phyloP scores from a whole-genome alignment of 2,888 invertebrate genomes.

The Pristionchus japonicus region DNA sequence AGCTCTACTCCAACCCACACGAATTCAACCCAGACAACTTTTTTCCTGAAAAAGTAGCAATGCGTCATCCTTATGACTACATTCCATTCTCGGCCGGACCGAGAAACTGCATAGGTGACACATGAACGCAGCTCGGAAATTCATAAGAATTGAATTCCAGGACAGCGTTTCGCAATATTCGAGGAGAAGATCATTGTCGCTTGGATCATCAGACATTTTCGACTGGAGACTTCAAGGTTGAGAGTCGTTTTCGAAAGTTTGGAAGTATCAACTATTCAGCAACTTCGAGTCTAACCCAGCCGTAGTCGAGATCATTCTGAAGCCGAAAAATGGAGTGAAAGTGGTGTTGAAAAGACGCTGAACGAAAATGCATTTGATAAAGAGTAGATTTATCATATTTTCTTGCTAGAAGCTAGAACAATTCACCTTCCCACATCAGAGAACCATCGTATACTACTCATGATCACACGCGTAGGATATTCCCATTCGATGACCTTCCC shows the following conservation, averaged over 20 bases:
- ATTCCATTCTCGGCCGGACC: conserved; percentile 39
- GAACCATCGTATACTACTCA: too few species aligned
- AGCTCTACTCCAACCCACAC: background rate
- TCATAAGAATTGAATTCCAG: background rate
- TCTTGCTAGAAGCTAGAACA: too few species aligned
- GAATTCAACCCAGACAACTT: conserved; percentile 28
- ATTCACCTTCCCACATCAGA: too few species aligned
- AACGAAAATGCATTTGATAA: too few species aligned
- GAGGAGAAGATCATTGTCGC: conserved; percentile 42
- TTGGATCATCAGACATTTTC: background rate
- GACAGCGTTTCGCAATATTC: conserved; percentile 29
- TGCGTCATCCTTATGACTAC: conserved; percentile 40
- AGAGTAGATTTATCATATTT: too few species aligned
- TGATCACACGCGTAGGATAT: background rate
- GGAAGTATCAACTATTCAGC: background rate
- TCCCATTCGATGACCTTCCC: background rate
- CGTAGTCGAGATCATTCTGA: conserved; percentile 18
- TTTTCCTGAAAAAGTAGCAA: conserved; percentile 7
- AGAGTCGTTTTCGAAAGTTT: background rate
- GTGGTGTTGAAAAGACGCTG: background rate
- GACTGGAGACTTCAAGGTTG: background rate
- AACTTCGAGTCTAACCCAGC: background rate
- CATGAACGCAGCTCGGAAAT: background rate
- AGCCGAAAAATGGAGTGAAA: background rate
- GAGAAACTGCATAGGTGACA: conserved; percentile 31